Base-by-base conservation (phyloP, 2,888 invertebrate genomes). In the Acleris cristana region DNA sequence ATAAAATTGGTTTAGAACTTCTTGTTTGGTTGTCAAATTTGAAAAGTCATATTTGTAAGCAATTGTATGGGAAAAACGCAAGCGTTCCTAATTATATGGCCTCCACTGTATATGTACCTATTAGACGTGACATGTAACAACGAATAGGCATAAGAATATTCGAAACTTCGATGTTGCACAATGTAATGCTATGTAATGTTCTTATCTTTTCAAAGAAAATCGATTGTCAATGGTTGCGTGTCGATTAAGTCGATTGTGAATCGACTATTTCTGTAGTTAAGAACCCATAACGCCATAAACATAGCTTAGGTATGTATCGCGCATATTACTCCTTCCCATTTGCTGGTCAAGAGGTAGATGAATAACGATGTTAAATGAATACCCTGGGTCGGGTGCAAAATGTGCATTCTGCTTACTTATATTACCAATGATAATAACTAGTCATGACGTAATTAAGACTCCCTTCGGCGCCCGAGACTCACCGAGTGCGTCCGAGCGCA, bases 201-300 rank as follows among this genome's bases (percentile, higher is more conserved):
- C 61, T 66, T 61, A 61, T 61, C 56, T 26, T n/a, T 61, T 45
- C 6, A 56, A 57, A 52, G 14, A 14, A 57, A 30, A 56, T 52
- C 26, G 45, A 44, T 56, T 54, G 54, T 59, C 54, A 49, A 65
- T 59, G 18, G 18, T 5, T 54, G 30, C 16, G 34, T 56, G 55
- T 51, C 21, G 30, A 19, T 55, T 55, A 21, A 51, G 51, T 51
- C 21, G 30, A 19, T 55, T 55, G 18, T 48, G 16, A 48, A 48
- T 8, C 16, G n/a, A 48, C 48, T n/a, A 26, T 5, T 53, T 21
- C 12, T 10, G 19, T 14, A 51, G 21, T 51, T 21, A 51, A 51
- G 5, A 51, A 40, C 14, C 14, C 40, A 14, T 40, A 10, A 34
- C 2, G 34, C 10, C 10, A 34, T 34, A 34, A 34, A 34, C 3